Base-by-base conservation (phyloP, 2,797 vertebrate species). In the Cheirogaleus major region DNA sequence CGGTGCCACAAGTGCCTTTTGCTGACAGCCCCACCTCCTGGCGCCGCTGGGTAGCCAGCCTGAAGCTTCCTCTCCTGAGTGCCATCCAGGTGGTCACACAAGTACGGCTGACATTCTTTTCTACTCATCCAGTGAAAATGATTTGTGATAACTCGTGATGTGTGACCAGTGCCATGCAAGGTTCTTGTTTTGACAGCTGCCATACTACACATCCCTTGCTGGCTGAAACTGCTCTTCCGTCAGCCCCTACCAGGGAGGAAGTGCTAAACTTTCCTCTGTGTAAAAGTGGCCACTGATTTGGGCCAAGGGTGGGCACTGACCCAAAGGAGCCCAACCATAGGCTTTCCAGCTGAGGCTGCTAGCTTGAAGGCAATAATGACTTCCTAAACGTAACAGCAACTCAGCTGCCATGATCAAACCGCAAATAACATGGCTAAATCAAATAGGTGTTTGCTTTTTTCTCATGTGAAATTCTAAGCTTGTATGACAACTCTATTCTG, bases 11-110 rank as follows among this genome's bases (percentile, higher is more conserved):
- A 27, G 48, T 32, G 61, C 45, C 69, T 35, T 18, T 17, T 61
- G 70, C 25, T 55, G 55, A 75, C 11, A 13, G 41, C 41, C 30
- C 50, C 23, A 20, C n/a, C n/a, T 85, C 35, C 43, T 35, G 25
- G 38, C 4, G 5, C 41, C 15, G 0, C 1, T 43, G 45, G 30
- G 72, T n/a, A 14, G 38, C 18, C n/a, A 43, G 3, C 43, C 23
- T 35, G 41, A 45, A 32, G 82, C 12, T 4, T 38, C 50, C 3
- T 63, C 45, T 32, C 18, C 30, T n/a, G 55, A 27, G 25, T 27
- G 45, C 30, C n/a, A 9, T 14, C n/a, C 25, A 76, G 52, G 59
- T n/a, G 3, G n/a, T 38, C 67, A 48, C 55, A 57, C 30, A 45
- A 55, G 32, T 7, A 15, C 17, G 38, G 4, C 8, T 69, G 50